Evolutionary conservation across 1,140 invertebrate genomes (phyloP), one percentile per base, ranked within the genome.

Genomic region (Euborellia annulipes): DNA sequence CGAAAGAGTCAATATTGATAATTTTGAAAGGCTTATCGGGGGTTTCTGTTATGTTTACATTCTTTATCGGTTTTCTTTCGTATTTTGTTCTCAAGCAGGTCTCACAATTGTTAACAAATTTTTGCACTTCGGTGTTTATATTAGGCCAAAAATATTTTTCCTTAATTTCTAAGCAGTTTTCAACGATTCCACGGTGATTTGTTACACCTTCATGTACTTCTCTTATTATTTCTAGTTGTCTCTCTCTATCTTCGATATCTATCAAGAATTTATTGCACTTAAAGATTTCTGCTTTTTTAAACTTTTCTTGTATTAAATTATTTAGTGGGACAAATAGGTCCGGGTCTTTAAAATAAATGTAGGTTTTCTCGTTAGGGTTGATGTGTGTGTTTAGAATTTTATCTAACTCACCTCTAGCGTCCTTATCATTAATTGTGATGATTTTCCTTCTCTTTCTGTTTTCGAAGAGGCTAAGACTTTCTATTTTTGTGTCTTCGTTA

Each of bases 41-140:
- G n/a, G n/a, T n/a, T n/a, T n/a, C n/a, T n/a, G n/a, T n/a, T n/a
- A n/a, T n/a, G n/a, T n/a, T n/a, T n/a, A n/a, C n/a, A n/a, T n/a
- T n/a, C n/a, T n/a, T n/a, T n/a, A n/a, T n/a, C n/a, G n/a, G n/a
- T n/a, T n/a, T 9, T 9, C 47, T 9, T 9, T 18, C 14, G 0
- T 52, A n/a, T 44, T 56, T 55, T 14, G 50, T 43, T 38, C 41
- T 37, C 17, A 53, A 44, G 36, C 48, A 50, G 16, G 41, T n/a
- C 18, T 13, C 22, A 36, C 50, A 50, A 9, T 43, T 45, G 18
- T 42, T 43, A 17, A 52, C 37, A 21, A 22, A 46, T 1, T 49
- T 49, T 20, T 46, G 36, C 1, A 51, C 40, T 9, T 52, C 43
- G 38, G n/a, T 41, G 16, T 40, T 48, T 32, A 52, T 27, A 1